These are phyloP conservation scores for Bathynomus jamesi DNA, from an alignment of 1,140 invertebrate genomes.

Conservation along the genomic window DNA sequence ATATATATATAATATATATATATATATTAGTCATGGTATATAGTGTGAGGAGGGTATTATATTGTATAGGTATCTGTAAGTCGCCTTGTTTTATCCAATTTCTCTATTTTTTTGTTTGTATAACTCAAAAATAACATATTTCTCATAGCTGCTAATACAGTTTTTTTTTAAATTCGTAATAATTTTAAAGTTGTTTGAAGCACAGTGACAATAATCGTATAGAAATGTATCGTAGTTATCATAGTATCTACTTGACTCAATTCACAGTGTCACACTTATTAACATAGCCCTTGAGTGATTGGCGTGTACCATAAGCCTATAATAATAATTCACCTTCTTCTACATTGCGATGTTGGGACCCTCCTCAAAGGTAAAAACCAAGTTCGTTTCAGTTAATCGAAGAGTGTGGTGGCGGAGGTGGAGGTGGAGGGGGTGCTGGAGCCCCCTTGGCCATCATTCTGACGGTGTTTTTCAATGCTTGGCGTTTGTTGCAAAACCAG, in stretches of 20 bases:
- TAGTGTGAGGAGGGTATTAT: no score
- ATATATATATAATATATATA: no score
- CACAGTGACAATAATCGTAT: neutral
- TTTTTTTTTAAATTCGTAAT: no score
- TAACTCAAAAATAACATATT: no score
- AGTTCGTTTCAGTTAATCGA: constrained; percentile 17
- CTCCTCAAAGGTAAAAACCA: neutral
- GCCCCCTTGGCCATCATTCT: constrained; percentile 34
- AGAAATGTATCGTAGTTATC: constrained; percentile 10
- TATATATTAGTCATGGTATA: no score
- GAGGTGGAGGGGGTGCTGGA: constrained; percentile 1
- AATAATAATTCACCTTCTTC: neutral
- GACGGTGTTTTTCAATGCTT: constrained; percentile 89
- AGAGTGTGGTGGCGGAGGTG: constrained; percentile 17
- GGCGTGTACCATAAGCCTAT: neutral
- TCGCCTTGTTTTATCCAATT: no score
- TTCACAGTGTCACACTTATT: constrained; percentile 2
- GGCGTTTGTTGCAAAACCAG: constrained; percentile 98
- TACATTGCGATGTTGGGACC: neutral
- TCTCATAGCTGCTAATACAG: no score
- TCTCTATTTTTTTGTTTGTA: no score
- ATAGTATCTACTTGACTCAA: constrained; percentile 4
- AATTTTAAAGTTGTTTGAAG: no score
- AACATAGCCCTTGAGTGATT: neutral
- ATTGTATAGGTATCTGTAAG: no score